These are phyloP conservation scores for Nesidiocoris tenuis DNA, from an alignment of 2,888 invertebrate genomes.

Conservation along the genomic window DNA sequence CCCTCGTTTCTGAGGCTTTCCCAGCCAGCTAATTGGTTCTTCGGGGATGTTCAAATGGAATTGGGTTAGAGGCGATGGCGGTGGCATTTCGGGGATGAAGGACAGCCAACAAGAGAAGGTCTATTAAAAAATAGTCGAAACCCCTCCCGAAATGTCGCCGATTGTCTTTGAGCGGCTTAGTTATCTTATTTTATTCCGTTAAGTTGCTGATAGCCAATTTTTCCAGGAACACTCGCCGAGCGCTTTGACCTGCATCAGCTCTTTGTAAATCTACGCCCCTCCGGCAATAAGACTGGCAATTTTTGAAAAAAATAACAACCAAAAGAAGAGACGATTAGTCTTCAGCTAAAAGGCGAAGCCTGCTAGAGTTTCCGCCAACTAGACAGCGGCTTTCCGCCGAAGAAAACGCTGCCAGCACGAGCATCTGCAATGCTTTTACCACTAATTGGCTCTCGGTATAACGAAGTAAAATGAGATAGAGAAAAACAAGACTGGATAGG, in stretches of 20 bases:
- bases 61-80: background rate
- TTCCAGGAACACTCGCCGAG: too few species aligned
- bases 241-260: too few species aligned
- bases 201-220: too few species aligned
- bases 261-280: background rate
- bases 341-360: background rate
- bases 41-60: background rate
- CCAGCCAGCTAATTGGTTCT: constrained; percentile 5
- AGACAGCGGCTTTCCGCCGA: background rate
- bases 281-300: background rate
- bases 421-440: constrained; percentile 29
- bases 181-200: too few species aligned
- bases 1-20: background rate
- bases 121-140: too few species aligned
- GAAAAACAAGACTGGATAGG: background rate
- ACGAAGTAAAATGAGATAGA: constrained; percentile 30
- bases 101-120: too few species aligned
- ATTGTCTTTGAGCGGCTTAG: too few species aligned
- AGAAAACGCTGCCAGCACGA: background rate
- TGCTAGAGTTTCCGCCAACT: background rate
- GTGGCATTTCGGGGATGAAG: background rate
- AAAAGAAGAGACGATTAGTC: constrained; percentile 21
- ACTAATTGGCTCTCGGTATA: constrained; percentile 25
- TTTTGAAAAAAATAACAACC: constrained; percentile 1
- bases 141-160: too few species aligned